Evolutionary conservation across 2,797 vertebrate species (phyloP), one percentile per base, ranked within the genome.

Genomic region (Alcedo quadribrachys): DNA sequence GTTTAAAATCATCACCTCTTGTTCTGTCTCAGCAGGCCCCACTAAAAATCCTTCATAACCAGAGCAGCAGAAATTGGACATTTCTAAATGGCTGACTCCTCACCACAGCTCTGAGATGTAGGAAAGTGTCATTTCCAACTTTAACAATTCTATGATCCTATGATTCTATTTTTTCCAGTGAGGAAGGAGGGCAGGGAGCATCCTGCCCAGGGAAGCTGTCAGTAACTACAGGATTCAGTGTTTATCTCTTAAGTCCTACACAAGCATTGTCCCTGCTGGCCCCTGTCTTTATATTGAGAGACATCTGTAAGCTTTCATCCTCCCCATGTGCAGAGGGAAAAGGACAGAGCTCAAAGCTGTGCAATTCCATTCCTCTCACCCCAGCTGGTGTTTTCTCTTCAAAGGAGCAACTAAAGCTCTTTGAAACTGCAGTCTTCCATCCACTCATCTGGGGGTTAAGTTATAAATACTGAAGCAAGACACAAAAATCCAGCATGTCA

Each of bases 401-500:
- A 46, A 33, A 76, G 25, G 32, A 65, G 37, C 30, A 85, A 33
- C 11, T 66, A 55, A 81, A 70, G 30, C 32, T 42, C 37, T 90
- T 80, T 63, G 69, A 28, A 84, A 57, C 28, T 50, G 15, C 48
- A 27, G 25, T 50, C 25, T 93, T 94, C 60, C 43, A n/a, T n/a
- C n/a, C n/a, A n/a, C 16, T 55, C 1, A 0, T 65, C 33, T 14
- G 2, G 5, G 22, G 6, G 4, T 22, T 78, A 22, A 37, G 20
- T 53, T 89, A 14, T 9, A 67, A 89, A 35, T 18, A 9, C 61
- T 61, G 33, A 50, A 81, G 9, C 5, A 15, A 57, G 51, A 33
- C 18, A 55, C 1, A 12, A 85, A 66, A 87, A 32, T 74, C 28
- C 28, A 22, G 19, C 11, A 2, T 8, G 14, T 69, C 60, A 50